phyloP scores from a whole-genome alignment of 2,888 invertebrate genomes.

The Ferrisia virgata region DNA sequence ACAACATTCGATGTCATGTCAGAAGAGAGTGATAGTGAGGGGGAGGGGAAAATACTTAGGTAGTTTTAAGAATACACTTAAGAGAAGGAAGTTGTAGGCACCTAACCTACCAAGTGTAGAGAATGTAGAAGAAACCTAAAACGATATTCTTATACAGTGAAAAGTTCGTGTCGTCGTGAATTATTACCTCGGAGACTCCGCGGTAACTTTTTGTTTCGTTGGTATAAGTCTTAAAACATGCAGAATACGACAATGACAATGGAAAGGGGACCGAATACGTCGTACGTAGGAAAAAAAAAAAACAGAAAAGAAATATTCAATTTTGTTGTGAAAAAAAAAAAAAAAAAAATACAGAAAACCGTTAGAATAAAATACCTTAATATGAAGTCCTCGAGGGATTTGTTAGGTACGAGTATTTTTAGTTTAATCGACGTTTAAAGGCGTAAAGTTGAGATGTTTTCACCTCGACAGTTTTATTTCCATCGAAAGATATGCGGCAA shows the following conservation, averaged over 20 bases:
- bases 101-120: no score
- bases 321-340: not conserved
- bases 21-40: no score
- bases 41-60: not conserved
- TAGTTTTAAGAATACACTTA: not conserved
- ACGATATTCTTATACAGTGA: not conserved
- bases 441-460: slow-evolving; percentile 30
- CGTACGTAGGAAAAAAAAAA: no score
- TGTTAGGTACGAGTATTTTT: slow-evolving; percentile 19
- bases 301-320: slow-evolving; percentile 18
- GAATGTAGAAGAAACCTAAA: not conserved
- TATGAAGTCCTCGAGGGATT: not conserved
- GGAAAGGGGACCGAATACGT: not conserved
- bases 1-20: not conserved
- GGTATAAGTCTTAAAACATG: not conserved
- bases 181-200: slow-evolving; percentile 1
- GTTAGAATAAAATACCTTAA: slow-evolving; percentile 25
- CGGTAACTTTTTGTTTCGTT: not conserved
- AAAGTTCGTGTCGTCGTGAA: slow-evolving; percentile 5
- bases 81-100: not conserved
- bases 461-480: slow-evolving; percentile 25
- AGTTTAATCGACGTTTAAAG: slow-evolving; percentile 30
- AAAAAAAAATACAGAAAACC: no score
- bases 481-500: not conserved
- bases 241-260: not conserved